Evolutionary conservation across 1,140 invertebrate genomes (phyloP).

Genomic region (Portunus trituberculatus): DNA sequence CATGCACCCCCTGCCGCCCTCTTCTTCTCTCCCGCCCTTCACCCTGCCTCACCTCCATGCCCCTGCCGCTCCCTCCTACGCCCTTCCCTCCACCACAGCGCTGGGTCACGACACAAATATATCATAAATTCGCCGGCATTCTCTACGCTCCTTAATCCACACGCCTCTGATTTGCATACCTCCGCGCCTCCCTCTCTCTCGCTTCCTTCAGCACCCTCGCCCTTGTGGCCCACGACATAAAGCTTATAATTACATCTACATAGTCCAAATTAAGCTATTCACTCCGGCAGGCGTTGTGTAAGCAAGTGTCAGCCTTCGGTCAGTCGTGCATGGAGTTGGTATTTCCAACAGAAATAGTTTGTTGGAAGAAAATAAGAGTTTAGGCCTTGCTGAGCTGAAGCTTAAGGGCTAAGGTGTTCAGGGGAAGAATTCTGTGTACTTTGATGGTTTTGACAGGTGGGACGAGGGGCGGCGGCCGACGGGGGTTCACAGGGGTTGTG

Average conservation of each 20-base stretch:
- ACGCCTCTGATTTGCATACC: constrained; percentile 29
- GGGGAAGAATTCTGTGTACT: constrained; percentile 3
- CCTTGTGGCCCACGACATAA: background rate
- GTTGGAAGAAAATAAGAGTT: background rate
- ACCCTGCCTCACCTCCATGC: background rate
- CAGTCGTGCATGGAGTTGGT: background rate
- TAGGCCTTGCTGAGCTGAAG: background rate
- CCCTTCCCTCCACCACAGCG: background rate
- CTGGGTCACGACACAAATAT: constrained; percentile 42
- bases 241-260: constrained; percentile 1
- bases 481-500: background rate
- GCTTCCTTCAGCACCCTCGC: background rate
- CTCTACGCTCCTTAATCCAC: constrained; percentile 27
- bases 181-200: background rate
- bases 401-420: background rate
- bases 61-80: background rate
- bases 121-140: constrained; percentile 42
- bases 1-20: background rate
- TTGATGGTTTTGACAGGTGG: constrained; percentile 57
- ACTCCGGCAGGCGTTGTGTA: background rate
- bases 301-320: background rate
- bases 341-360: background rate
- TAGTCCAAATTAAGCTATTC: constrained; percentile 33
- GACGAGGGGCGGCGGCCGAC: constrained; percentile 8
- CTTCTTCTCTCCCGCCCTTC: background rate